phyloP scores from a whole-genome alignment of 2,113 vertebrate genomes.

The Takifugu flavidus region DNA sequence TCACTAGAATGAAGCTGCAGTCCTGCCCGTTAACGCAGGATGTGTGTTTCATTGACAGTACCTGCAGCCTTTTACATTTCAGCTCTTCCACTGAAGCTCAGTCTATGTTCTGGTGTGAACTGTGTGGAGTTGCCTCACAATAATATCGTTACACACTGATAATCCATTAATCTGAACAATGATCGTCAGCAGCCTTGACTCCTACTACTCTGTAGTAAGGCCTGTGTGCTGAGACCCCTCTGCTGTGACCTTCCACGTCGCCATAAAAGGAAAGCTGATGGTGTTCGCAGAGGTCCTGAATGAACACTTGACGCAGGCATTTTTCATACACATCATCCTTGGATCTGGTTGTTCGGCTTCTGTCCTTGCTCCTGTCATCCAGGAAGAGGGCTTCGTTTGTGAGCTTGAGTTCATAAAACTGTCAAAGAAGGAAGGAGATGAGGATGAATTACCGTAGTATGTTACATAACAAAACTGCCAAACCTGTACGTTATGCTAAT shows the following conservation, averaged over 20 bases:
- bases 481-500: no score
- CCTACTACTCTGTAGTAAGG: not conserved
- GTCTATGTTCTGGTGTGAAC: not conserved
- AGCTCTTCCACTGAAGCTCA: not conserved
- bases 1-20: conserved; percentile 6
- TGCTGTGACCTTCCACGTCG: conserved; percentile 8
- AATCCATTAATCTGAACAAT: not conserved
- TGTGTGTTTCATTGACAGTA: conserved; percentile 2
- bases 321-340: conserved; percentile 21
- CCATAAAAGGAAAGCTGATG: conserved; percentile 32
- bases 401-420: conserved; percentile 10
- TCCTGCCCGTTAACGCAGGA: conserved; percentile 11
- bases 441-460: no score
- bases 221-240: no score
- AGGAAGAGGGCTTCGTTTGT: conserved; percentile 14
- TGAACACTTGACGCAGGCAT: not conserved
- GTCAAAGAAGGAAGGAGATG: not conserved
- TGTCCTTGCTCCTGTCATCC: conserved; percentile 9
- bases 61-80: not conserved
- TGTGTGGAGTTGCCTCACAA: not conserved
- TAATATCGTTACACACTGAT: no score
- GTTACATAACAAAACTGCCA: no score
- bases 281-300: no score
- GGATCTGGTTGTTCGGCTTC: conserved; percentile 9
- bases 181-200: conserved; percentile 13